Evolutionary conservation across 2,797 vertebrate species (phyloP).

Genomic region (Poecilia velifera): DNA sequence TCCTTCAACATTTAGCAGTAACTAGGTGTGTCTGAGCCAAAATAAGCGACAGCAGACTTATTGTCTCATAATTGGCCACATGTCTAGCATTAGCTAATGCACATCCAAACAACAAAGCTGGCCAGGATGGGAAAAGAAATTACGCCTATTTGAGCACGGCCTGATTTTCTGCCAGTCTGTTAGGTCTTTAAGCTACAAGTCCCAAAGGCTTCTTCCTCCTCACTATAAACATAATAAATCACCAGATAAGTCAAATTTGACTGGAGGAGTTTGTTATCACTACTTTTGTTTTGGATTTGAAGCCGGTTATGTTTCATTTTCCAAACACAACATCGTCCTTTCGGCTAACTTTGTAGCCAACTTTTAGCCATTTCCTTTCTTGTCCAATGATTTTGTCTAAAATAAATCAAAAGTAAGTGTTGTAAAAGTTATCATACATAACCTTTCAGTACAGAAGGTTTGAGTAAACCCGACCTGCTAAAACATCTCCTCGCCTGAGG

Average conservation of each 20-base stretch:
- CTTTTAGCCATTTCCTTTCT: not conserved
- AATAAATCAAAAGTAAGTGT: not conserved
- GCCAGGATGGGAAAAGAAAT: not conserved
- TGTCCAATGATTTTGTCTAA: not conserved
- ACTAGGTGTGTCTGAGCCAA: not conserved
- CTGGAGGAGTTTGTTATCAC: not conserved
- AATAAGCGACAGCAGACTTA: no score
- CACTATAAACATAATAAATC: not conserved
- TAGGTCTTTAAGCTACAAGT: not conserved
- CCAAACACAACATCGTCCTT: not conserved
- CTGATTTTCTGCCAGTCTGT: not conserved
- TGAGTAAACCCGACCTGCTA: slow-evolving; percentile 30
- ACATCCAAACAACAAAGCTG: not conserved
- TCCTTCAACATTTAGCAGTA: not conserved
- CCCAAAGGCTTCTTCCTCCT: not conserved
- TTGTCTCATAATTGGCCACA: no score
- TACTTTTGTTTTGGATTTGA: not conserved
- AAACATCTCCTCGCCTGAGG: slow-evolving; percentile 35
- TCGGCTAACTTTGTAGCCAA: not conserved
- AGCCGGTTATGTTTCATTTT: not conserved
- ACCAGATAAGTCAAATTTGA: not conserved
- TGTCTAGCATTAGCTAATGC: not conserved
- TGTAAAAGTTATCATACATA: not conserved
- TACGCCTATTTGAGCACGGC: not conserved
- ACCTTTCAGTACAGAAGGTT: not conserved